phyloP scores from a whole-genome alignment of 2,113 vertebrate species.

The Romanogobio albipinnatus region DNA sequence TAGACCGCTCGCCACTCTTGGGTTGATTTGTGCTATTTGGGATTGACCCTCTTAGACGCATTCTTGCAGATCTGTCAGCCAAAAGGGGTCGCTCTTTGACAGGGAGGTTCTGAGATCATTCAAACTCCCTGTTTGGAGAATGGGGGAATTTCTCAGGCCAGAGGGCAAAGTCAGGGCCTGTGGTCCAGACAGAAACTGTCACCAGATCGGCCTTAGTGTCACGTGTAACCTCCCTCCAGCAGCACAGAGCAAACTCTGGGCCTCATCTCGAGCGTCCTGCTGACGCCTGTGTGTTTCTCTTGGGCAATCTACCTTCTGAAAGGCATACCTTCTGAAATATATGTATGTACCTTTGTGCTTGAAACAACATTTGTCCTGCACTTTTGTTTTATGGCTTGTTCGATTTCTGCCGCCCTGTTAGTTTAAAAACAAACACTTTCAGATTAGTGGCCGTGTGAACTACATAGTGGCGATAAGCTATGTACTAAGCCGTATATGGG shows the following conservation, averaged over 20 bases:
- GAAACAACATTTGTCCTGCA: slow-evolving; percentile 24
- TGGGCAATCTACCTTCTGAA: slow-evolving; percentile 51
- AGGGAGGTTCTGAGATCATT: slow-evolving; percentile 40
- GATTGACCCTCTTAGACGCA: slow-evolving; percentile 1
- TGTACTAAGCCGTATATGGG: not conserved
- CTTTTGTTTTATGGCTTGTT: slow-evolving; percentile 35
- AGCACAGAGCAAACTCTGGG: slow-evolving; percentile 42
- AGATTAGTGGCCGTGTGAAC: slow-evolving; percentile 16
- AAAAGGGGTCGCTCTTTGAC: slow-evolving; percentile 62
- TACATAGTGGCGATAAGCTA: not conserved
- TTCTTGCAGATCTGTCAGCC: slow-evolving; percentile 42
- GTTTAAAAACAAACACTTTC: slow-evolving; percentile 27
- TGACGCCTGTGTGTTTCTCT: slow-evolving; percentile 57
- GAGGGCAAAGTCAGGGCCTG: slow-evolving; percentile 54
- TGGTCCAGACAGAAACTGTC: slow-evolving; percentile 60
- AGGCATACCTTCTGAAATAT: slow-evolving; percentile 41
- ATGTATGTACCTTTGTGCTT: slow-evolving; percentile 35
- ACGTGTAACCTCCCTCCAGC: slow-evolving; percentile 41
- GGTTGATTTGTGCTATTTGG: slow-evolving; percentile 2
- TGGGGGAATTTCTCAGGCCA: slow-evolving; percentile 56
- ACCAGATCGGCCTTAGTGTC: slow-evolving; percentile 57
- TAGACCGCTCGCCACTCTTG: not conserved
- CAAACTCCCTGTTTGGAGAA: slow-evolving; percentile 45
- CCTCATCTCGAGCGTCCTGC: slow-evolving; percentile 37
- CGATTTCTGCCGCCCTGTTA: slow-evolving; percentile 22